Percentiles rank a stretch among this genome's conserved stretches.
phyloP scores from a whole-genome alignment of 2,888 invertebrate genomes.

The Drosophila longiperda region DNA sequence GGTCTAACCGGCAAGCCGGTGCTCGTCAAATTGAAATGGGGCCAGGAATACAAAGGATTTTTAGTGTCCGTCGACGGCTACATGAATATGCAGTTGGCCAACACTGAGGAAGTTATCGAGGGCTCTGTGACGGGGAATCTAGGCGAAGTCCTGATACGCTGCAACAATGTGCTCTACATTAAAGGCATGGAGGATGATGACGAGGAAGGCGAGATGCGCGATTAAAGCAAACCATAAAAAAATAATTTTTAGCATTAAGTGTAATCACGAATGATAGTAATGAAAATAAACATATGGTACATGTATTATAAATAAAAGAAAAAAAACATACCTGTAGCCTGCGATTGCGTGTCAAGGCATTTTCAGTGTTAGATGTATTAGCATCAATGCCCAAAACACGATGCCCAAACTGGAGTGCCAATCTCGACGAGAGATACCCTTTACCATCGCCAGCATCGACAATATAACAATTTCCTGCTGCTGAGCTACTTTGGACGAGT shows the following conservation, averaged over 20 bases:
- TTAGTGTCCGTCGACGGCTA: slow-evolving; percentile 99
- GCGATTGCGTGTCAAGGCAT: slow-evolving; percentile 87
- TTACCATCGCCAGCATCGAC: slow-evolving; percentile 96
- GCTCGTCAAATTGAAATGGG: slow-evolving; percentile 99
- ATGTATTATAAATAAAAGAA: slow-evolving; percentile 49
- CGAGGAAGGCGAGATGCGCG: slow-evolving; percentile 97
- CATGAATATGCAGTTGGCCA: slow-evolving; percentile 99
- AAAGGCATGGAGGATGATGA: slow-evolving; percentile 98
- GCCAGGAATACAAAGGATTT: slow-evolving; percentile 99
- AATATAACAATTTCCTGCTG: slow-evolving; percentile 84
- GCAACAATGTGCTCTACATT: slow-evolving; percentile 98
- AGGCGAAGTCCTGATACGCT: slow-evolving; percentile 98
- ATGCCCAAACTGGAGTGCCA: slow-evolving; percentile 89
- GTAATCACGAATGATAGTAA: slow-evolving; percentile 28
- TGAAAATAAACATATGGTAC: slow-evolving; percentile 57
- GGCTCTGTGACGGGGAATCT: slow-evolving; percentile 94
- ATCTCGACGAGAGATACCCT: slow-evolving; percentile 92
- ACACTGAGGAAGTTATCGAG: slow-evolving; percentile 98
- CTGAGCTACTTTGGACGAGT: slow-evolving; percentile 77
- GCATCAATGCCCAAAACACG: slow-evolving; percentile 94
- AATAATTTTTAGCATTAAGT: slow-evolving; percentile 35
- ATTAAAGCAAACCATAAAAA: slow-evolving; percentile 59
- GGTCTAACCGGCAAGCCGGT: slow-evolving; percentile 99
- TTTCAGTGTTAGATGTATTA: slow-evolving; percentile 88
- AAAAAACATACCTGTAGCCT: slow-evolving; percentile 79